phyloP scores from a whole-genome alignment of 2,888 invertebrate species.

The Acrobasis suavella region DNA sequence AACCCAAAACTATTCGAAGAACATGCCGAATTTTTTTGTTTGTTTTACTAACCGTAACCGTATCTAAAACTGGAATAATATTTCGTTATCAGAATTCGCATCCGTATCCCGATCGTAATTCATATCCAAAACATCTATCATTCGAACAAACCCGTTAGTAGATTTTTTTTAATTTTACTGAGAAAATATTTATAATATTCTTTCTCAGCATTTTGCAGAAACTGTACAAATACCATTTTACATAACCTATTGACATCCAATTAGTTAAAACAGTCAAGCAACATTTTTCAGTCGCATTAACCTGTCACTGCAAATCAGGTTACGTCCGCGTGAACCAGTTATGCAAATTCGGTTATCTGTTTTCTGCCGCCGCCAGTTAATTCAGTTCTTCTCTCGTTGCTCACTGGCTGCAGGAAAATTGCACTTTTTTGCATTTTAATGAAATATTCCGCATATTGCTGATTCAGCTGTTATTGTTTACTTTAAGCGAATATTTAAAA shows the following conservation, averaged over 20 bases:
- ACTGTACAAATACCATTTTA: background rate
- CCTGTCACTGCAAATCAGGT: constrained; percentile 68
- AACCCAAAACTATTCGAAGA: too few species aligned
- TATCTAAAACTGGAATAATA: too few species aligned
- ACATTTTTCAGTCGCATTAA: constrained; percentile 52
- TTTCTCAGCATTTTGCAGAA: too few species aligned
- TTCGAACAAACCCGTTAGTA: too few species aligned
- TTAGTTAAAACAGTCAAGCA: constrained; percentile 29
- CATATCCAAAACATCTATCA: too few species aligned
- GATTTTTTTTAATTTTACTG: too few species aligned
- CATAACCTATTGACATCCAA: constrained; percentile 6
- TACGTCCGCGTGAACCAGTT: constrained; percentile 70
- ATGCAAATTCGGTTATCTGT: constrained; percentile 77
- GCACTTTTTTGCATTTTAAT: constrained; percentile 77
- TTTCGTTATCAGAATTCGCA: too few species aligned
- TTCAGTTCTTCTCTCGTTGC: constrained; percentile 68
- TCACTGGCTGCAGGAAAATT: constrained; percentile 51
- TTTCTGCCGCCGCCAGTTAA: constrained; percentile 75
- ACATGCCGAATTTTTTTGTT: too few species aligned
- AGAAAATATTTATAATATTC: too few species aligned
- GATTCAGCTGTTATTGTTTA: constrained; percentile 20
- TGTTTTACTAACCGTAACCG: too few species aligned
- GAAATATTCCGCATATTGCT: constrained; percentile 53
- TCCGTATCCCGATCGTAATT: too few species aligned
- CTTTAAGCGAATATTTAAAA: background rate